A percentile compares a stretch with the other conserved stretches of the same genome.
These are phyloP conservation scores for Drosophila tanythrix DNA, from an alignment of 2,888 invertebrate genomes.

Conservation along the genomic window DNA sequence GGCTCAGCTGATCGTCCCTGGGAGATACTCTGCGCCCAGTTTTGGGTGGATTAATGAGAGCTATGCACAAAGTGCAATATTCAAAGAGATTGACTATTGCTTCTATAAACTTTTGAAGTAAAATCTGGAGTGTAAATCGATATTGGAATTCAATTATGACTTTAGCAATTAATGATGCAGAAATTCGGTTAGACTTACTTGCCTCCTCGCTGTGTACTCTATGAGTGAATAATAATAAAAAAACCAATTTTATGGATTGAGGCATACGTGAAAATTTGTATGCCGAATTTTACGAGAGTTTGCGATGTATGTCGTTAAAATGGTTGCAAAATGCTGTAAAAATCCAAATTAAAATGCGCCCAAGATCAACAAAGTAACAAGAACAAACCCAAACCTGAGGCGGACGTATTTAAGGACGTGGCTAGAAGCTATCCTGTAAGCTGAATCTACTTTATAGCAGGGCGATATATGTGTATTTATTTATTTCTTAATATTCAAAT, in stretches of 20 bases:
- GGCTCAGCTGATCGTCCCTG: background rate
- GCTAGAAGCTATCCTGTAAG: slow-evolving; percentile 3
- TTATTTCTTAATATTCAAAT: background rate
- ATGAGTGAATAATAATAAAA: background rate
- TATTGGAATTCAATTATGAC: background rate
- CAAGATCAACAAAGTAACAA: slow-evolving; percentile 17
- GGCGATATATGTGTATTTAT: too few species aligned
- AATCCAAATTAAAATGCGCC: slow-evolving; percentile 56
- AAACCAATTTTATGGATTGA: slow-evolving; percentile 3
- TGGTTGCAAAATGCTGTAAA: slow-evolving; percentile 35
- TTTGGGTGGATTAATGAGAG: background rate
- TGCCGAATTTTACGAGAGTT: background rate
- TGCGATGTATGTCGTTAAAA: slow-evolving; percentile 10
- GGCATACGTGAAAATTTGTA: background rate
- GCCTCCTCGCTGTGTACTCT: background rate
- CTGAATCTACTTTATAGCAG: too few species aligned
- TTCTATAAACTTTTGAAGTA: background rate
- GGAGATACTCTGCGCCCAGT: background rate
- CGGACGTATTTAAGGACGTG: background rate
- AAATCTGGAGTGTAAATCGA: background rate
- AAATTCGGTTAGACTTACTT: background rate
- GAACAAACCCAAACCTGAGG: background rate
- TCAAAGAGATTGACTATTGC: background rate
- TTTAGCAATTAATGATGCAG: background rate
- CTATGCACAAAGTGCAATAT: background rate